Base-by-base conservation (phyloP, 2,113 vertebrate genomes). In the Cyanocitta stelleri region DNA sequence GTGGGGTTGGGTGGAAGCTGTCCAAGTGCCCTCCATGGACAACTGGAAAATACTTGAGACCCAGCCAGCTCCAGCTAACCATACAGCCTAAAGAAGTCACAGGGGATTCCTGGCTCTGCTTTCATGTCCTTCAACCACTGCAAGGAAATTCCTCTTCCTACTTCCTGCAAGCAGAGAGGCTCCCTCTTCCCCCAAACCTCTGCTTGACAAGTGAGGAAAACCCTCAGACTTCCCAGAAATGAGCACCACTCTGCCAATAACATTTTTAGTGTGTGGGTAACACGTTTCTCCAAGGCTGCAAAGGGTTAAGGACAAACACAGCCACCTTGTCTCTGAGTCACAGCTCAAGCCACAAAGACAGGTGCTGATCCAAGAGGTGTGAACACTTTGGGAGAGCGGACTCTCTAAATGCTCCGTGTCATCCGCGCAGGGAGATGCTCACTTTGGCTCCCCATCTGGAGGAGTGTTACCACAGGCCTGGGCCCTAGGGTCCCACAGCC, bases 11-110 rank as follows among this genome's bases (percentile, higher is more conserved):
- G 63, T 95, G 93, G 91, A 93, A 93, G 52, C 16, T 90, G 41
- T 89, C 90, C 96, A 94, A 97, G 73, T 72, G 44, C 66, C 94
- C 93, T 96, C 91, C 79, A 13, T 73, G 89, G 90, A 83, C 89
- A 94, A 88, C 80, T 91, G 66, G 92, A 96, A 96, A 69, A 24
- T 96, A 97, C 49, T 89, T 73, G 89, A 96, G 81, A 81, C 3
- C 7, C 73, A 82, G 93, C 96, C 93, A 85, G 63, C 67, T 95
- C 68, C 82, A 84, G 51, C 89, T 89, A 92, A 64, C 86, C 72
- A 85, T 79, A 87, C 68, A 97, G 81, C 48, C 68, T 68, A 78
- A 84, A 95, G 92, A 93, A 97, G 48, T 84, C 94, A 96, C 81
- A 78, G 29, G 51, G 61, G 81, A 94, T 80, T 95, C 93, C 88